Evolutionary conservation across 53 echinoderm and acorn worm species (phyloP).

Genomic region (Luidia sarsii): DNA sequence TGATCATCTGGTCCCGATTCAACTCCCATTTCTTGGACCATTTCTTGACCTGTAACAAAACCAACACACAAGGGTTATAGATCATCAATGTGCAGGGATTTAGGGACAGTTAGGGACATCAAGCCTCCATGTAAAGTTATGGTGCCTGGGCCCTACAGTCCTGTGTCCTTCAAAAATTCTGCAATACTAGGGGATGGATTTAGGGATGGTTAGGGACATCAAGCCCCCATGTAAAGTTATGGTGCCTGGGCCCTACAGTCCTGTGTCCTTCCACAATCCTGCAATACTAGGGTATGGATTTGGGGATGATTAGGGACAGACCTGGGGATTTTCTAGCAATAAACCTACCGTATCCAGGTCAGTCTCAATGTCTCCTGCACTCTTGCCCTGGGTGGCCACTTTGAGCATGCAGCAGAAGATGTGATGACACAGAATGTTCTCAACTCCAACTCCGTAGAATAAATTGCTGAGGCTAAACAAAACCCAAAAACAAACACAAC

Average conservation of each 20-base stretch:
- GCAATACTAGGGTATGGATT: too few relatives aligned
- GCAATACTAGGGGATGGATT: too few relatives aligned
- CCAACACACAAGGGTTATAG: background rate
- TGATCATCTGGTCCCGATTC: constrained; percentile 72
- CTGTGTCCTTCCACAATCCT: too few relatives aligned
- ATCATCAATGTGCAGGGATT: background rate
- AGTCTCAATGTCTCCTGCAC: constrained; percentile 69
- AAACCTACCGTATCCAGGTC: constrained; percentile 76
- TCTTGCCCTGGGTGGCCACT: constrained; percentile 80
- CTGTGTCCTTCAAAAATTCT: too few relatives aligned
- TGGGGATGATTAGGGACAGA: background rate
- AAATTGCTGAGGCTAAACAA: constrained; percentile 89
- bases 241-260: too few relatives aligned
- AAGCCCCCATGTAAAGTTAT: too few relatives aligned
- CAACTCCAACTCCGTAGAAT: constrained; percentile 90
- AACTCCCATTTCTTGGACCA: constrained; percentile 83
- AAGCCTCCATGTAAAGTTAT: too few relatives aligned
- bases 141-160: too few relatives aligned
- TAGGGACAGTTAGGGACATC: background rate
- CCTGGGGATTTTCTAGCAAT: background rate
- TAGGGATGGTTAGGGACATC: too few relatives aligned
- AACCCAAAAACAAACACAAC: too few relatives aligned
- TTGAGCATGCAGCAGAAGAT: constrained; percentile 84
- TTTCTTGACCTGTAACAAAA: constrained; percentile 73
- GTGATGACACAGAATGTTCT: constrained; percentile 67